Percentiles rank a stretch among this genome's conserved stretches.
phyloP scores from a whole-genome alignment of 2,797 vertebrate species.

The Danio choprae region DNA sequence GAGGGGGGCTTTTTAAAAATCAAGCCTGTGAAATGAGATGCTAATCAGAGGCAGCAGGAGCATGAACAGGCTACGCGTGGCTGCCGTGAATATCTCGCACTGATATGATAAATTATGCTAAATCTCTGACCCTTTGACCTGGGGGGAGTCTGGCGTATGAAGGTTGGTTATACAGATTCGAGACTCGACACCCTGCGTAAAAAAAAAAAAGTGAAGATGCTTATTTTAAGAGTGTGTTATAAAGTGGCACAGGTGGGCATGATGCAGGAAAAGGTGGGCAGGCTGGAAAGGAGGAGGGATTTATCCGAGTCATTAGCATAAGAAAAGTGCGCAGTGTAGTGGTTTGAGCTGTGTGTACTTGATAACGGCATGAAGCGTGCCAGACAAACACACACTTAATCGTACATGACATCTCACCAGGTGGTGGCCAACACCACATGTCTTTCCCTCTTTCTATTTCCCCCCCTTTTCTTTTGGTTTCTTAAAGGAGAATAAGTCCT shows the following conservation, averaged over 20 bases:
- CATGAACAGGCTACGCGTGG: constrained; percentile 81
- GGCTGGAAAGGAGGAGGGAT: constrained; percentile 36
- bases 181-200: constrained; percentile 18
- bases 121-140: constrained; percentile 82
- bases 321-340: constrained; percentile 60
- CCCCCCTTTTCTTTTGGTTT: constrained; percentile 23
- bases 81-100: constrained; percentile 84
- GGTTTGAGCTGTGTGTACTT: constrained; percentile 59
- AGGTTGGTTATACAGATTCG: constrained; percentile 49
- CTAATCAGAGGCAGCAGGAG: constrained; percentile 85
- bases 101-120: constrained; percentile 88
- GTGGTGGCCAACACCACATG: constrained; percentile 60
- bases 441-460: constrained; percentile 45
- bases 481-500: constrained; percentile 44
- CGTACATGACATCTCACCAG: constrained; percentile 66
- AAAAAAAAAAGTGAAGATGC: background rate
- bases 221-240: constrained; percentile 29
- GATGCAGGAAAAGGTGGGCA: constrained; percentile 3
- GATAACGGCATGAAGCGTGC: constrained; percentile 63
- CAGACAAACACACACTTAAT: constrained; percentile 66
- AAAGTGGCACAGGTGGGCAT: constrained; percentile 47
- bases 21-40: constrained; percentile 79
- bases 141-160: constrained; percentile 40
- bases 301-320: constrained; percentile 59
- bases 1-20: constrained; percentile 52